Evolutionary conservation across 2,888 invertebrate species (phyloP), one percentile per base, ranked within the genome.

Genomic region (Cephus rjabovi): DNA sequence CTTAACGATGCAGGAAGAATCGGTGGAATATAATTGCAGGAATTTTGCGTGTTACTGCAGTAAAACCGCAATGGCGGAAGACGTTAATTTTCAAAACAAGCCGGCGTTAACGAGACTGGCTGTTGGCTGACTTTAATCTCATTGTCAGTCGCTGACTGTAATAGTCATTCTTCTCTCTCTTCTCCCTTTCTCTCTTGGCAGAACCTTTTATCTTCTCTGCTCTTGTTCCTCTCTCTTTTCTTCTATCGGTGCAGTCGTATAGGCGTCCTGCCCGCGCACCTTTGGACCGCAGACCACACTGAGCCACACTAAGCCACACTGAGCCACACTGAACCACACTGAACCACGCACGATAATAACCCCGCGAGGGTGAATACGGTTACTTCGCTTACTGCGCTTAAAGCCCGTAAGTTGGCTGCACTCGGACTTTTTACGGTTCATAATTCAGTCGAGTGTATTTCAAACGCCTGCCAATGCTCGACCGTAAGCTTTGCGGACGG

Each of bases 371-470:
- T 89, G 90, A 89, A 89, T 88, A 89, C 86, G 89, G 89, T 90
- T 89, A 87, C 86, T 83, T 79, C 77, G 83, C 83, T 82, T 86
- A 86, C 86, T 77, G 85, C 82, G 87, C 85, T 86, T 87, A 87
- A 86, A 86, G 85, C 85, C 83, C 83, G 83, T 83, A 85, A 83
- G 86, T 85, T 86, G 85, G 84, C 83, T 83, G 77, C 82, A 82
- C 82, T 81, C 79, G 80, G 87, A 89, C 88, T 88, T 90, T 90
- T 90, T 90, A 90, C 90, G 90, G 90, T 90, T 90, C 90, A 90
- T 90, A 90, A 90, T 90, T 90, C 90, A 90, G 89, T 83, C 89
- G 89, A 90, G 90, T 89, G 87, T 90, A 90, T 90, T 90, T 90
- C 90, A 90, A 90, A 89, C 88, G 89, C 86, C 90, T 90, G 90